phyloP scores from a whole-genome alignment of 2,888 invertebrate species.

The Phymatocera aterrima region DNA sequence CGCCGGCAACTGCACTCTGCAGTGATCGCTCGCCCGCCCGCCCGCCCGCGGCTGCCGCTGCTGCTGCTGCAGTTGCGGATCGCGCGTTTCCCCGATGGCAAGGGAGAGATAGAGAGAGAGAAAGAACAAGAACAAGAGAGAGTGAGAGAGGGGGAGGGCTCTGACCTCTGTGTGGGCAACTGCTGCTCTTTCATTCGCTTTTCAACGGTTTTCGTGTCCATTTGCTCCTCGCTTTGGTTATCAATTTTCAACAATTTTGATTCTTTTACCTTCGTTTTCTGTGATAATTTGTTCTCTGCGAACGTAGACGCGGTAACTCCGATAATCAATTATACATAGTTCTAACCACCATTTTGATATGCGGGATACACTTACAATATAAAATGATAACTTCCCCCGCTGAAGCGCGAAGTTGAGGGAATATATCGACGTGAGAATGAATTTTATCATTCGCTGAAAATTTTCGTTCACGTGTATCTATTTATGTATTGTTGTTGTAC shows the following conservation, averaged over 20 bases:
- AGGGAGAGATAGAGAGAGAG: constrained; percentile 43
- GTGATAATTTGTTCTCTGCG: too few relatives aligned
- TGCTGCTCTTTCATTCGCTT: constrained; percentile 41
- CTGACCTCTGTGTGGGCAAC: constrained; percentile 63
- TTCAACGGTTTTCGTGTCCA: background rate
- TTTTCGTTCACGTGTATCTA: background rate
- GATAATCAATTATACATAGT: too few relatives aligned
- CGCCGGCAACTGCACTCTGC: constrained; percentile 5
- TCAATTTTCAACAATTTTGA: background rate
- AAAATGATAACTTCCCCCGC: too few relatives aligned
- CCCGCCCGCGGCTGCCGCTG: too few relatives aligned
- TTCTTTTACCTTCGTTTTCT: constrained; percentile 24
- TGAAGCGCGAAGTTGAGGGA: too few relatives aligned
- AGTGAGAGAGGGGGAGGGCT: constrained; percentile 60
- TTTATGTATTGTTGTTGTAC: constrained; percentile 46
- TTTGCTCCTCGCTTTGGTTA: background rate
- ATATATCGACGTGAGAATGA: too few relatives aligned
- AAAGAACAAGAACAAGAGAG: constrained; percentile 40
- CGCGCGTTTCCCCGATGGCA: constrained; percentile 18
- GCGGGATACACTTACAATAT: too few relatives aligned
- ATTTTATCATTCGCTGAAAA: too few relatives aligned
- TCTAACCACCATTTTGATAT: constrained; percentile 21
- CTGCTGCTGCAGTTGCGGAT: constrained; percentile 32
- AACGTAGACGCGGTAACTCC: too few relatives aligned
- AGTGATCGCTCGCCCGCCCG: constrained; percentile 24